Base-by-base conservation (phyloP, 92 coral and sea anemone genomes). In the Muricea muricata region DNA sequence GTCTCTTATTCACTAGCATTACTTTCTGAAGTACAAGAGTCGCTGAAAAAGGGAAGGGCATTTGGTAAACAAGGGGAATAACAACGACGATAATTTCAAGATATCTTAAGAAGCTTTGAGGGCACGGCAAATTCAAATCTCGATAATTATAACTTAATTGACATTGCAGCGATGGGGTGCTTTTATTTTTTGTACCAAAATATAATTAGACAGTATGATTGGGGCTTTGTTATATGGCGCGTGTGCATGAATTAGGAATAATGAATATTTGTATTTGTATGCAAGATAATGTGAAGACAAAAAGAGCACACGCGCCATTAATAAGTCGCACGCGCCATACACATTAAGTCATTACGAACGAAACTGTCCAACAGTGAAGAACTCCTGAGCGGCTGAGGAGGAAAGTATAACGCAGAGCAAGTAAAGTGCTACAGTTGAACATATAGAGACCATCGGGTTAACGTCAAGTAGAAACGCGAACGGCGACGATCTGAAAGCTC, bases 281-380 rank as follows among this genome's bases (percentile, higher is more conserved):
- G 91, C 87, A 87, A 89, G 94, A 89, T 88, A 24, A 37, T 20
- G 39, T 25, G 0, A 12, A 78, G 83, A 78, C 83, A 78, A 96
- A 96, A 96, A 96, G 99, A 88, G 97, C 99, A 96, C 97, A 96
- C 95, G 97, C 89, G 75, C 86, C 86, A 57, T 90, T 87, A 93
- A 93, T 92, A 96, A 90, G 93, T 87, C 97, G 94, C 99, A 96
- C 99, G 99, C 99, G 99, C 90, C 95, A 87, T n/a, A 11, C 91
- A 90, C 87, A 92, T 96, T 92, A 93, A 94, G 91, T 93, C 94
- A 94, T 90, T 86, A 91, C 91, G 84, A 82, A 84, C 88, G 84
- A 68, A 65, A 82, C 29, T 87, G 80, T 81, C 63, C 76, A 71
- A 42, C 18, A 56, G n/a, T n/a, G 34, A 32, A 78, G 18, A 78